A percentile compares a stretch with the other conserved stretches of the same genome.
phyloP scores from a whole-genome alignment of 2,113 vertebrate genomes.

The Stegostoma tigrinum region DNA sequence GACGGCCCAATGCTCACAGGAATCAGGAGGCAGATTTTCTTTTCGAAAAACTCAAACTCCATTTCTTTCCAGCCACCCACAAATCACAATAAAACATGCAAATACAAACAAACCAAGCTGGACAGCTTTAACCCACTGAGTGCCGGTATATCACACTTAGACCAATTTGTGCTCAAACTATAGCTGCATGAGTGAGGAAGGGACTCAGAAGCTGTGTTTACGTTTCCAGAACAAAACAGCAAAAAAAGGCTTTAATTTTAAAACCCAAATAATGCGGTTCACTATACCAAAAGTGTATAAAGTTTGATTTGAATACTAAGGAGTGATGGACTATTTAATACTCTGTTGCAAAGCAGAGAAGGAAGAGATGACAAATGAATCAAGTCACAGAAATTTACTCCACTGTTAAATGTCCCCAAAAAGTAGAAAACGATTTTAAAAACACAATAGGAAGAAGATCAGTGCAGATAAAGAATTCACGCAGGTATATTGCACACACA shows the following conservation, averaged over 20 bases:
- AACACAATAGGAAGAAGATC: background rate
- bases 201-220: background rate
- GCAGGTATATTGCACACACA: background rate
- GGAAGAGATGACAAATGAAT: background rate
- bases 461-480: background rate
- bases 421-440: background rate
- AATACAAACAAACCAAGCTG: background rate
- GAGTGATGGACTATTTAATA: background rate
- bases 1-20: background rate
- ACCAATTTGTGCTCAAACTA: background rate
- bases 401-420: background rate
- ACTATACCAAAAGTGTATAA: background rate
- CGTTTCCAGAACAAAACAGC: background rate
- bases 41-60: background rate
- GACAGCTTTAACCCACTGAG: background rate
- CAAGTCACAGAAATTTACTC: background rate
- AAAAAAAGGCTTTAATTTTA: background rate
- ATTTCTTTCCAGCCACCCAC: background rate
- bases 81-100: background rate
- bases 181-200: background rate
- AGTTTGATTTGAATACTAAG: background rate
- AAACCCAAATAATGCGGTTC: background rate
- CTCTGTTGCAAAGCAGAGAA: background rate
- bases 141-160: background rate
- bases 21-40: conserved; percentile 21